A percentile compares a stretch with the other conserved stretches of the same genome.
Evolutionary conservation across 1,140 invertebrate species (phyloP).

Genomic region (Oryzaephilus surinamensis): DNA sequence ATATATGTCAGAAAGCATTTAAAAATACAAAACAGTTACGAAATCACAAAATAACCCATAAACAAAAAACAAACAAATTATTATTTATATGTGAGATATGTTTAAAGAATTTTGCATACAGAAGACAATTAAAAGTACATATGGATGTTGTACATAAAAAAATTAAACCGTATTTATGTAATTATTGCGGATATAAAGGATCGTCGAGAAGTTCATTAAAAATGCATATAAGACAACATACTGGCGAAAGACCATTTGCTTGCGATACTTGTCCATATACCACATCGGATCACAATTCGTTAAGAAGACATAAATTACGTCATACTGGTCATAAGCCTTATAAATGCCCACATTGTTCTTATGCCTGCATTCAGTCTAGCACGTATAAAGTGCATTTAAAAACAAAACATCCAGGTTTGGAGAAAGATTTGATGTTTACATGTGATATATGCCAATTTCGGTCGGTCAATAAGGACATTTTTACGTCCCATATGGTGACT

Average conservation of each 20-base stretch:
- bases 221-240: slow-evolving; percentile 65
- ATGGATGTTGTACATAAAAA: slow-evolving; percentile 56
- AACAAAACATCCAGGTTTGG: slow-evolving; percentile 43
- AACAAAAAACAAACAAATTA: slow-evolving; percentile 27
- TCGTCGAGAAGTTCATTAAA: slow-evolving; percentile 51
- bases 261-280: slow-evolving; percentile 67
- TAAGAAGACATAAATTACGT: slow-evolving; percentile 65
- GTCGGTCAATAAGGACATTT: slow-evolving; percentile 44
- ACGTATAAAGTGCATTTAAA: slow-evolving; percentile 52
- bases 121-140: slow-evolving; percentile 49
- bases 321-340: slow-evolving; percentile 66
- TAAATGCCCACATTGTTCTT: slow-evolving; percentile 58
- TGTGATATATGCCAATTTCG: slow-evolving; percentile 44
- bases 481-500: slow-evolving; percentile 21
- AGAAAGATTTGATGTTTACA: slow-evolving; percentile 39
- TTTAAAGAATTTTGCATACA: slow-evolving; percentile 46
- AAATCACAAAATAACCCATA: slow-evolving; percentile 49
- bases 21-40: slow-evolving; percentile 64
- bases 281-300: slow-evolving; percentile 70
- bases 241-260: slow-evolving; percentile 70
- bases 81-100: slow-evolving; percentile 46
- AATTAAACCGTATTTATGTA: slow-evolving; percentile 57
- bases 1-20: slow-evolving; percentile 61
- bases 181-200: slow-evolving; percentile 57
- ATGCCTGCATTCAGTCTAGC: slow-evolving; percentile 55